Conservation (phyloP, 2,888 invertebrate genomes). For the Glyphotaelius pellucidus region DNA sequence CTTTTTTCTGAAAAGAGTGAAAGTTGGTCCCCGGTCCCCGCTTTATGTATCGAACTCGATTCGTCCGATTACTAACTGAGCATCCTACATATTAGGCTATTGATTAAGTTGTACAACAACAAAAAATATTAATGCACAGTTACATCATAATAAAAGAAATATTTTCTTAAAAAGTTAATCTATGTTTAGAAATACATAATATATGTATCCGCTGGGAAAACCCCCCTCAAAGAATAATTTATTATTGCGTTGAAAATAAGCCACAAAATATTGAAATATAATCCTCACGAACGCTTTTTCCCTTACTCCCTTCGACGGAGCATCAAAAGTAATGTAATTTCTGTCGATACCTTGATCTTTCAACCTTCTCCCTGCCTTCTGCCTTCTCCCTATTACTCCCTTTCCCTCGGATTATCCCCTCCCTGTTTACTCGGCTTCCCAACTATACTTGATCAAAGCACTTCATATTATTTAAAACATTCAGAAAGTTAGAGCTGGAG, state of each 20-base stretch:
- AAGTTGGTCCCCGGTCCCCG: neutral
- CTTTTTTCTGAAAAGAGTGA: neutral
- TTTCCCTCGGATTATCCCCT: neutral
- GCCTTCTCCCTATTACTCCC: neutral
- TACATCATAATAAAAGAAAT: neutral
- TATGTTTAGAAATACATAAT: neutral
- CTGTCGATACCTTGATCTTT: neutral
- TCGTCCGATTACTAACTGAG: neutral
- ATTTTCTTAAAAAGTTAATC: neutral
- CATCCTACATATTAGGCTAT: neutral
- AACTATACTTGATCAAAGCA: neutral
- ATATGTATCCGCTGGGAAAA: neutral
- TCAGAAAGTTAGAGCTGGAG: neutral
- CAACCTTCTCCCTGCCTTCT: neutral
- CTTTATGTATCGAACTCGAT: neutral
- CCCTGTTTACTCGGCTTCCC: conserved; percentile 14
- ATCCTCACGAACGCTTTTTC: conserved; percentile 8
- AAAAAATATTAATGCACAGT: neutral
- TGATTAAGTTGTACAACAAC: too few relatives aligned
- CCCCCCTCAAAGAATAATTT: neutral
- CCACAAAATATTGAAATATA: conserved; percentile 20
- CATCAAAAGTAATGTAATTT: conserved; percentile 36
- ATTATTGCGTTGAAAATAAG: conserved; percentile 9
- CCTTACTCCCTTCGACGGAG: conserved; percentile 16
- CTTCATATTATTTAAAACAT: neutral